Evolutionary conservation across 2,797 vertebrate species (phyloP).

Genomic region (Gallinago solitaria): DNA sequence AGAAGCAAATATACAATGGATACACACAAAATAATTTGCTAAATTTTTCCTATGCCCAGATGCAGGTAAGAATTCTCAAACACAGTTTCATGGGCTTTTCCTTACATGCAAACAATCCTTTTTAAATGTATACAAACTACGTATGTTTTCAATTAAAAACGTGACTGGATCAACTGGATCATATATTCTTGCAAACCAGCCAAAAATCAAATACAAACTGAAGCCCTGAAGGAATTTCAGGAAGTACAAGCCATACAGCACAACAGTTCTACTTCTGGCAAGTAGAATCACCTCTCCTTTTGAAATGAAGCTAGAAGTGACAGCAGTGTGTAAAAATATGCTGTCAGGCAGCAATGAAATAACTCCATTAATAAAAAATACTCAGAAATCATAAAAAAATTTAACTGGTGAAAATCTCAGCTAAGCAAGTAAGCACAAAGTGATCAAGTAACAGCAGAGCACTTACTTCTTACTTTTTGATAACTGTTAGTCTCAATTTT

Average conservation of each 20-base stretch:
- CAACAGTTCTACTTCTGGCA: constrained; percentile 8
- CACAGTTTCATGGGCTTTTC: background rate
- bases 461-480: background rate
- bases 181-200: constrained; percentile 33
- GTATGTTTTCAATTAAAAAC: constrained; percentile 56
- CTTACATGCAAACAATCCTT: constrained; percentile 6
- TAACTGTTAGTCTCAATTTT: background rate
- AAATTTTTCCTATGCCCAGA: background rate
- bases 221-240: constrained; percentile 52
- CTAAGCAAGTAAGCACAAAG: background rate
- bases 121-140: background rate
- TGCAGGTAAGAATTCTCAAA: constrained; percentile 12
- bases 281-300: background rate
- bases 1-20: background rate
- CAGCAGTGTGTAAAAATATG: background rate
- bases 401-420: background rate
- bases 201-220: constrained; percentile 58
- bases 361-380: background rate
- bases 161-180: constrained; percentile 12
- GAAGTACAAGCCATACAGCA: constrained; percentile 17
- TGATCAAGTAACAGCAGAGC: background rate
- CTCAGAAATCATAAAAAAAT: background rate
- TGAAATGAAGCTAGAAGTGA: background rate
- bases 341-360: background rate
- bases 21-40: constrained; percentile 13